phyloP scores from a whole-genome alignment of 2,888 invertebrate species.

The Euproctis similis region DNA sequence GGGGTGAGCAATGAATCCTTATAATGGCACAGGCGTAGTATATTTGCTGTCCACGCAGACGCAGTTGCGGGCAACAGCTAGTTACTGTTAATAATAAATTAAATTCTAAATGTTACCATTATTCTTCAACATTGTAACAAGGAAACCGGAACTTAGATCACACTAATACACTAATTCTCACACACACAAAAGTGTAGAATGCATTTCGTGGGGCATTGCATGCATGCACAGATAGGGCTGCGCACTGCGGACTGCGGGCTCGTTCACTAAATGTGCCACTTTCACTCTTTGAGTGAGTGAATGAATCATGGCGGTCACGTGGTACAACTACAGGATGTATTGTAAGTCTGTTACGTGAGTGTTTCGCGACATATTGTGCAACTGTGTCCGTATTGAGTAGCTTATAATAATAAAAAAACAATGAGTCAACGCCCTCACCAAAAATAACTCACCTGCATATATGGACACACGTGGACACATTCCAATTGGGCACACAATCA shows the following conservation, averaged over 20 bases:
- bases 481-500: constrained; percentile 11
- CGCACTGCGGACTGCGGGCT: constrained; percentile 3
- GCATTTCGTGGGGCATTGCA: no score
- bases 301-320: constrained; percentile 60
- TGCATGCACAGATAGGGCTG: constrained; percentile 24
- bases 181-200: neutral
- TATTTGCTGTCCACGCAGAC: no score
- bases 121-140: neutral
- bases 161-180: neutral
- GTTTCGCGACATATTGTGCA: constrained; percentile 52
- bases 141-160: neutral
- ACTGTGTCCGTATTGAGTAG: constrained; percentile 41
- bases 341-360: constrained; percentile 31
- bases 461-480: constrained; percentile 2
- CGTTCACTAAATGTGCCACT: constrained; percentile 50
- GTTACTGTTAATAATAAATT: no score
- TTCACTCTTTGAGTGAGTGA: constrained; percentile 59
- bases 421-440: constrained; percentile 26
- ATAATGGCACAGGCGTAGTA: no score
- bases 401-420: constrained; percentile 41
- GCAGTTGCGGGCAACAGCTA: no score
- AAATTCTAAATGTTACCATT: no score
- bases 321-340: constrained; percentile 57
- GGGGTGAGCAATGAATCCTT: no score
- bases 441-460: constrained; percentile 11